Evolutionary conservation across 2,888 invertebrate genomes (phyloP).

Genomic region (Drosophila acutilabella): DNA sequence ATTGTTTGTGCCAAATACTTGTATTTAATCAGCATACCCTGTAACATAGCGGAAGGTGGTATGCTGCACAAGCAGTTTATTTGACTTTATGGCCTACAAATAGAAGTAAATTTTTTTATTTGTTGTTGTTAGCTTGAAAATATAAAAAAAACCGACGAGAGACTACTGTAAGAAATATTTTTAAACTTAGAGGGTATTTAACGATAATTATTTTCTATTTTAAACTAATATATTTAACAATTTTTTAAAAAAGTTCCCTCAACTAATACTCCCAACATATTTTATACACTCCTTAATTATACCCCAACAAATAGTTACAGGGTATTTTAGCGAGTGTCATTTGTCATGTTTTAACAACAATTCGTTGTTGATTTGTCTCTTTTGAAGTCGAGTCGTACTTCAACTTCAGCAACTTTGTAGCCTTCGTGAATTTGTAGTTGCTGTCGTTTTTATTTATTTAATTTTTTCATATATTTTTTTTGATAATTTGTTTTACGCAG

Average conservation of each 20-base stretch:
- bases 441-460: slow-evolving; percentile 11
- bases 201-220: too few relatives aligned
- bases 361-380: slow-evolving; percentile 32
- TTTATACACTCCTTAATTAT: too few relatives aligned
- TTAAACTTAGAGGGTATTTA: too few relatives aligned
- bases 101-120: too few relatives aligned
- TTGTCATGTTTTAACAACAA: slow-evolving; percentile 14
- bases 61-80: too few relatives aligned
- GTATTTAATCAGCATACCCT: slow-evolving; percentile 5
- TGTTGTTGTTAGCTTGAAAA: too few relatives aligned
- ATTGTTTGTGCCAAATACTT: background rate
- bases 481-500: slow-evolving; percentile 21
- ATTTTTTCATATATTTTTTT: slow-evolving; percentile 1
- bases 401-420: slow-evolving; percentile 36
- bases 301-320: background rate
- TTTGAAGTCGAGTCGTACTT: slow-evolving; percentile 33
- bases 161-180: too few relatives aligned
- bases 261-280: too few relatives aligned
- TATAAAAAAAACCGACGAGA: too few relatives aligned
- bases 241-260: too few relatives aligned
- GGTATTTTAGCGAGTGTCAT: background rate
- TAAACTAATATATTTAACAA: too few relatives aligned
- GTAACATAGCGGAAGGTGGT: background rate
- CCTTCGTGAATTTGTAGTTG: slow-evolving; percentile 44
- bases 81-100: too few relatives aligned